Conservation (phyloP, 2,797 vertebrate species). For the Varecia variegata region DNA sequence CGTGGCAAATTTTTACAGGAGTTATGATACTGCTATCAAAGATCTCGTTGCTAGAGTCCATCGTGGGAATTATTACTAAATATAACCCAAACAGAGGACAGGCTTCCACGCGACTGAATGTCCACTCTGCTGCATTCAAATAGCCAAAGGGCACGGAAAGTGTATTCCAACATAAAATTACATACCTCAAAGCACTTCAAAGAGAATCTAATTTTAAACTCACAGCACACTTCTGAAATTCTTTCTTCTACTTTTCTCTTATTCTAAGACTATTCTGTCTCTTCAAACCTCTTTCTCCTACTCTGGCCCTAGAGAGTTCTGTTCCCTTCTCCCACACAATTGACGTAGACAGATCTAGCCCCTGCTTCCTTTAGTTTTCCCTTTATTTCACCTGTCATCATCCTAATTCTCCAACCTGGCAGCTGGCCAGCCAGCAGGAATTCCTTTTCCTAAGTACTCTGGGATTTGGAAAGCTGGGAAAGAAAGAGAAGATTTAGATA, state of each 20-base stretch:
- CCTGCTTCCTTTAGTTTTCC: background rate
- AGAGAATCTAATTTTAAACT: background rate
- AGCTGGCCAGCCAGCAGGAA: background rate
- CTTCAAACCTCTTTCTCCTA: background rate
- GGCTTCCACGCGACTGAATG: fast-evolving
- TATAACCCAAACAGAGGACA: background rate
- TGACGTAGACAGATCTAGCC: background rate
- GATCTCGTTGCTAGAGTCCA: background rate
- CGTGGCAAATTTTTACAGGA: background rate
- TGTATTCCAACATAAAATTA: background rate
- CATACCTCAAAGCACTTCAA: background rate
- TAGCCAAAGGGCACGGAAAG: background rate
- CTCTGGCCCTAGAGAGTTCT: no score
- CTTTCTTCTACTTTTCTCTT: background rate
- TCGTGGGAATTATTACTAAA: background rate
- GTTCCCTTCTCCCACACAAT: background rate
- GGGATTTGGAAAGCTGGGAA: background rate
- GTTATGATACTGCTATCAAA: background rate
- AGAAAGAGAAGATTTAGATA: background rate
- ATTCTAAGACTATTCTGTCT: background rate
- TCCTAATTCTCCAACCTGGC: background rate
- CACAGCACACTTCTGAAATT: background rate
- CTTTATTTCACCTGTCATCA: background rate
- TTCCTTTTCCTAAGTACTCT: background rate
- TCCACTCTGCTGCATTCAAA: background rate